Percentiles rank a stretch among this genome's conserved stretches.
Conservation (phyloP, 2,797 vertebrate genomes). For the Ceyx erithaca region DNA sequence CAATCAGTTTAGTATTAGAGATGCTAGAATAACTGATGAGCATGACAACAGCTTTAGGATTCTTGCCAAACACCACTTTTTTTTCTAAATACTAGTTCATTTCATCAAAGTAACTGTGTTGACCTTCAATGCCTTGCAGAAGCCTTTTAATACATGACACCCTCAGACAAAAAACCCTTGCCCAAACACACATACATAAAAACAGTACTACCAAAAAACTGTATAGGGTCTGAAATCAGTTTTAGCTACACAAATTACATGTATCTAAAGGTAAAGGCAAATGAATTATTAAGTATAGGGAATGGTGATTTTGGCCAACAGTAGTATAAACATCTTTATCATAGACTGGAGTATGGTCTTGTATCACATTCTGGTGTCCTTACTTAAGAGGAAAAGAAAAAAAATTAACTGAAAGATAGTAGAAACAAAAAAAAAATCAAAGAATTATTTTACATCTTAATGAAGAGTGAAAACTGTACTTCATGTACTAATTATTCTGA, state of each 20-base stretch:
- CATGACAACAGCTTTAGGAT: neutral
- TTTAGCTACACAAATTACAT: neutral
- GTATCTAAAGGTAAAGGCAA: neutral
- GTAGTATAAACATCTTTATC: neutral
- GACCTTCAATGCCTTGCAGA: neutral
- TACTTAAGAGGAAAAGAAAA: neutral
- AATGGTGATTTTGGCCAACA: neutral
- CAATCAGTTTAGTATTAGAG: neutral
- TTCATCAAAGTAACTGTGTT: slow-evolving; percentile 22
- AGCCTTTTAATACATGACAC: neutral
- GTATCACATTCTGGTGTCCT: neutral
- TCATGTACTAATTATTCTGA: neutral
- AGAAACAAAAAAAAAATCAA: neutral
- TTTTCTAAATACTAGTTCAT: neutral
- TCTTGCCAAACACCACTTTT: neutral
- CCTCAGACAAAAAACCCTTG: neutral
- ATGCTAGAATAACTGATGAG: neutral
- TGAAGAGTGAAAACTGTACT: neutral
- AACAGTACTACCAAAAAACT: neutral
- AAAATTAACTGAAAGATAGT: neutral
- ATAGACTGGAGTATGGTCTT: neutral
- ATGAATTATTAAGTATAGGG: neutral
- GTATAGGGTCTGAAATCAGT: neutral
- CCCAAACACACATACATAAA: no score
- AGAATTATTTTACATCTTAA: neutral